Base-by-base conservation (phyloP, 1,140 invertebrate genomes). In the Coelopa frigida region DNA sequence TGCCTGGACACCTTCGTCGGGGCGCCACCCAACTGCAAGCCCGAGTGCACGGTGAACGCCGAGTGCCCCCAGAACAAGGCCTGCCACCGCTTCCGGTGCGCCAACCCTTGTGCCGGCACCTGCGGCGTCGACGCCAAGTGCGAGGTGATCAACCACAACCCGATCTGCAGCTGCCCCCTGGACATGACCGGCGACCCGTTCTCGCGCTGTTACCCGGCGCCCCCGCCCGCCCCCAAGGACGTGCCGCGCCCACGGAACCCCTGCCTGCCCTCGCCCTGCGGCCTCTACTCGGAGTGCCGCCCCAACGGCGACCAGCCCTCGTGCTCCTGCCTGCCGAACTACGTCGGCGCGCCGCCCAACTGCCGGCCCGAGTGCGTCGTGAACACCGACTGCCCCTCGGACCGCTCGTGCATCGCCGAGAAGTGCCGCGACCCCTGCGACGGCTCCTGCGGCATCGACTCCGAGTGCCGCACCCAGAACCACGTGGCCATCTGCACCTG, bases 351-450 rank as follows among this genome's bases (percentile, higher is more conserved):
- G 52, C 83, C 85, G 39, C 84, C 85, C 46, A 82, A 81, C 52
- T 89, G 86, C 57, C 75, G 81, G 52, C 85, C 84, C 17, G 86
- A 87, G 71, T 90, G 85, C 72, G 75, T 85, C 12, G 81, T 84
- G 0, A 80, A 87, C 58, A 81, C 83, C 0, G 87, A 91, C 53
- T 92, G 87, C 61, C 75, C 82, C n/a, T 79, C 81, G 17, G 81
- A 83, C 56, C 75, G 78, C 50, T 83, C 85, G 3, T 89, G 87
- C 57, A 78, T 88, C 35, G 81, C 79, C 46, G 81, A 83, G 50
- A 86, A 84, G 65, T 89, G 87, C 55, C 75, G 74, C 44, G 82
- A 87, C 73, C 84, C 85, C 11, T 89, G 86, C 57, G 78, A 79
- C 14, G 85, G 84, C 37, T 84, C 84, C 1, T 91, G 87, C 68